Conservation (phyloP, 2,888 invertebrate genomes). For the Himalopsyche anomala region DNA sequence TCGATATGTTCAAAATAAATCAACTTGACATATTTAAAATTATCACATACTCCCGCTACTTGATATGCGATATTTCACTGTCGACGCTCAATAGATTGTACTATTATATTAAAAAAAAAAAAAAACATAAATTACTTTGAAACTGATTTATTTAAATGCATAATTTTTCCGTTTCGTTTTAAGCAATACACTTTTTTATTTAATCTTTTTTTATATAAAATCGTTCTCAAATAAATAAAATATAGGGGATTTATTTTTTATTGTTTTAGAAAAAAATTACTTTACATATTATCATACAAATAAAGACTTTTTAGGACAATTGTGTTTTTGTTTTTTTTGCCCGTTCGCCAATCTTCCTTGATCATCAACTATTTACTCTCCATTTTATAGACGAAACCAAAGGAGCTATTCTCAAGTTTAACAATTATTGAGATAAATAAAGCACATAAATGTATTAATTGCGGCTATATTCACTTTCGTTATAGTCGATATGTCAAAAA, state of each 20-base stretch:
- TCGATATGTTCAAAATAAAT: too few species aligned
- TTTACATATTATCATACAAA: constrained; percentile 13
- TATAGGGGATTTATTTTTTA: background rate
- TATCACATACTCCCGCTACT: too few species aligned
- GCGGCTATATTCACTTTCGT: too few species aligned
- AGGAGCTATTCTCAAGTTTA: too few species aligned
- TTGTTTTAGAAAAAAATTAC: constrained; percentile 10
- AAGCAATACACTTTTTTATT: background rate
- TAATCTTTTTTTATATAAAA: constrained; percentile 1
- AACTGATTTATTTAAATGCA: background rate
- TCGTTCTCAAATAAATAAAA: background rate
- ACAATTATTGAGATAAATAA: too few species aligned
- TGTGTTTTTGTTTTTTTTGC: background rate
- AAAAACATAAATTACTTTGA: constrained; percentile 3
- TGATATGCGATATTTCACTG: background rate
- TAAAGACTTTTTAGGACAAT: constrained; percentile 22
- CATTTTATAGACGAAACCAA: too few species aligned
- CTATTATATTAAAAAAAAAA: background rate
- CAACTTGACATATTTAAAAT: too few species aligned
- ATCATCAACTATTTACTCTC: too few species aligned
- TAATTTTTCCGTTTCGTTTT: background rate
- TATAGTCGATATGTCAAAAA: too few species aligned
- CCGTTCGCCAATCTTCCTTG: background rate
- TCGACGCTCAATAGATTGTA: background rate
- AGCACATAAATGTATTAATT: too few species aligned